Conservation (phyloP, 2,113 vertebrate species). For the Scomber scombrus region DNA sequence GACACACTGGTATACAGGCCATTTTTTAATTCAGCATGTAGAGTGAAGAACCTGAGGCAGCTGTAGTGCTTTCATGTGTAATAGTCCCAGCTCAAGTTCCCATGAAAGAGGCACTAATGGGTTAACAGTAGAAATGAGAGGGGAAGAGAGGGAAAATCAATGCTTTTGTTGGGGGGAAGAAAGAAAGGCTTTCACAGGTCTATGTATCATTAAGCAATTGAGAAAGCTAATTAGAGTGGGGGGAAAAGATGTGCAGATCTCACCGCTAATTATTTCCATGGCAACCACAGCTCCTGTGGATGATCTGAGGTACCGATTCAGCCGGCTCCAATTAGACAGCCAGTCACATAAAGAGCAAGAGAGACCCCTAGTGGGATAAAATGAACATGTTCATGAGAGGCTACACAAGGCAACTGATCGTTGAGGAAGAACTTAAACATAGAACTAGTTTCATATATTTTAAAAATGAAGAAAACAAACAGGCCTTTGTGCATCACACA, state of each 20-base stretch:
- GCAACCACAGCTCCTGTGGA: conserved; percentile 82
- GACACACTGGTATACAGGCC: conserved; percentile 60
- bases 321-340: conserved; percentile 23
- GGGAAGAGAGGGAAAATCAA: conserved; percentile 81
- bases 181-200: conserved; percentile 87
- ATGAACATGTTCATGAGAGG: neutral
- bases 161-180: conserved; percentile 86
- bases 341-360: conserved; percentile 57
- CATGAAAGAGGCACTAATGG: conserved; percentile 83
- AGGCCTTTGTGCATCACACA: neutral
- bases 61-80: conserved; percentile 74
- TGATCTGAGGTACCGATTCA: conserved; percentile 72
- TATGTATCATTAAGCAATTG: conserved; percentile 90
- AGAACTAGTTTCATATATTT: neutral
- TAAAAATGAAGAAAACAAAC: too few species aligned
- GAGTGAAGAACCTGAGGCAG: conserved; percentile 67
- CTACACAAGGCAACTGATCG: neutral
- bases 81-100: conserved; percentile 81
- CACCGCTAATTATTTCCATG: conserved; percentile 87
- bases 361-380: conserved; percentile 81
- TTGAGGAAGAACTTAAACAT: neutral
- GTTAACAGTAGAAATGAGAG: conserved; percentile 85
- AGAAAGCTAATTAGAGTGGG: conserved; percentile 87
- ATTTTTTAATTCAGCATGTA: conserved; percentile 58
- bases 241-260: conserved; percentile 80